phyloP scores from a whole-genome alignment of 2,888 invertebrate genomes.

The Tiliacea aurago region DNA sequence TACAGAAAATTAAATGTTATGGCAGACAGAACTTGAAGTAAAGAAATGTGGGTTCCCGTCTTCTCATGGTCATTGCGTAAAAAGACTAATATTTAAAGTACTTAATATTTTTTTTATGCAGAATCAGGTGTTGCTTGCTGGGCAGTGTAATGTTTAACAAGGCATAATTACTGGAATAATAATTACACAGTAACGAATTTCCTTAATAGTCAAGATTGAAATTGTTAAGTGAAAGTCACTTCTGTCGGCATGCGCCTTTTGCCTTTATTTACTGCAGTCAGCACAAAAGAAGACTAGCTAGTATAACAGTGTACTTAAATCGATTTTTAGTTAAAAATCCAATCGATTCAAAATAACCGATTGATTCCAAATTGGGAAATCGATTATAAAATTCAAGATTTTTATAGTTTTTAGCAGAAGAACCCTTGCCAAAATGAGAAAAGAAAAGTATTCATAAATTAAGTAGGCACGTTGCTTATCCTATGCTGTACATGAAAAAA shows the following conservation, averaged over 20 bases:
- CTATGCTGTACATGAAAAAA: conserved; percentile 77
- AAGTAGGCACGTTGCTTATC: conserved; percentile 69
- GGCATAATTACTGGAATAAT: background rate
- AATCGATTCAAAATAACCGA: background rate
- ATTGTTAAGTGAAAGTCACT: background rate
- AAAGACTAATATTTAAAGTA: too few relatives aligned
- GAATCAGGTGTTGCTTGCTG: background rate
- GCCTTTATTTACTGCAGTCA: conserved; percentile 5
- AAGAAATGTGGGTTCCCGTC: conserved; percentile 17
- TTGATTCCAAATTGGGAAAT: background rate
- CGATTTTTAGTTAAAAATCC: background rate
- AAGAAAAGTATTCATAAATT: conserved; percentile 62
- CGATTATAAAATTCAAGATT: background rate
- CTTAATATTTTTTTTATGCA: background rate
- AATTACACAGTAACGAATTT: background rate
- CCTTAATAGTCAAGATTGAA: background rate
- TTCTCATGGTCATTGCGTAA: background rate
- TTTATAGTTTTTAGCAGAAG: conserved; percentile 18
- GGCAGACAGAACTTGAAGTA: conserved; percentile 54
- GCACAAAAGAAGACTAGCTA: conserved; percentile 17
- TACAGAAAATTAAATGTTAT: conserved; percentile 61
- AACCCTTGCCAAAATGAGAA: conserved; percentile 46
- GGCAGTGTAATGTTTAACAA: too few relatives aligned
- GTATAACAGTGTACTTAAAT: background rate
- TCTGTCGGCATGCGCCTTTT: background rate